Base-by-base conservation (phyloP, 2,888 invertebrate species). In the Camptogramma bilineatum region DNA sequence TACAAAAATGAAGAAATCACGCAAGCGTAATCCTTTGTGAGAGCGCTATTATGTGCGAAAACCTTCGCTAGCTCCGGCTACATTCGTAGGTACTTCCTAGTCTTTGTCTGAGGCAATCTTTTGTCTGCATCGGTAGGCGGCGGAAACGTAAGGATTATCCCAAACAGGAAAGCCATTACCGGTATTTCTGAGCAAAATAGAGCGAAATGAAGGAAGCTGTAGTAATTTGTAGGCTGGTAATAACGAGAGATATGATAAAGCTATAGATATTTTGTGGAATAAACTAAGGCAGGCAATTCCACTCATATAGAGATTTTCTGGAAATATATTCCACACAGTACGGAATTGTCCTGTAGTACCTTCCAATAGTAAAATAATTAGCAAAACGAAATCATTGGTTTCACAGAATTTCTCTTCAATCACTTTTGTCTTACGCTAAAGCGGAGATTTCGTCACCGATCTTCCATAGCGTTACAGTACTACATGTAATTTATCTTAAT, bases 71-170 rank as follows among this genome's bases (percentile, higher is more conserved):
- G 16, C 46, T 59, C 52, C 18, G 34, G 58, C 64, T 75, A 73
- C 68, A 71, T 66, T 74, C 68, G 71, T 69, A 56, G 68, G 74
- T 78, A 66, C 58, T 47, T 52, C 60, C 59, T 53, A 64, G 48
- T 44, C 65, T 80, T 79, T 79, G 78, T 76, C 69, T 63, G 62
- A 46, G 53, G 46, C 62, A 72, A 71, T 69, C 65, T 69, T 63
- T 68, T 81, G 76, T 81, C 78, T 80, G 78, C 72, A 77, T 79
- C 75, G 74, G 79, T 80, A 75, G 70, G 72, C 66, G 69, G 74
- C 73, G 76, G 72, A 52, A 65, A 73, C 68, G 70, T 72, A 67
- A 76, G 73, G 74, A 70, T 77, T 78, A 75, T 75, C 78, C 73
- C 69, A 66, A 67, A 71, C 74, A 73, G 73, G 70, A 73, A 76